Base-by-base conservation (phyloP, 1,140 invertebrate genomes). In the Polyergus mexicanus region DNA sequence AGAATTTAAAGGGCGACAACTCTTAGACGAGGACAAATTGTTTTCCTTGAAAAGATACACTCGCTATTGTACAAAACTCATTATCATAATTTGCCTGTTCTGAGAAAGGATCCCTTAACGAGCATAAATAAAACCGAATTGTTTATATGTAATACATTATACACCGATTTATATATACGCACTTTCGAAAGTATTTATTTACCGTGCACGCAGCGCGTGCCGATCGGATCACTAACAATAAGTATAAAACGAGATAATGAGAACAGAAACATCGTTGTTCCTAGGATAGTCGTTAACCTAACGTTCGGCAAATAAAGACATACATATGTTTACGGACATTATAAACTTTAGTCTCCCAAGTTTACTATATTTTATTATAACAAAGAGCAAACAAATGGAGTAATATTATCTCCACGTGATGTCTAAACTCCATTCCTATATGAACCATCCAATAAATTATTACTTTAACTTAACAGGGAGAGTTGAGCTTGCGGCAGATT, bases 161-260 rank as follows among this genome's bases (percentile, higher is more conserved):
- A 90, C 80, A 90, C 89, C 88, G 62, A 90, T 90, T 90, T 90
- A 86, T 90, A 90, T 90, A 86, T 90, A 90, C 72, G 77, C 89
- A 88, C 88, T 90, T 90, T 90, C 77, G 86, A 90, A 90, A 90
- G 83, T 90, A 90, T 86, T 88, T 88, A 88, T 90, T 90, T 88
- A 84, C 28, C 71, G 62, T 83, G 58, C 86, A 90, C 81, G 88
- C 88, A 60, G 89, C 72, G 72, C 86, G 83, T 88, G 83, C 62
- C 71, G 66, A 63, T 90, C 72, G 81, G 65, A 90, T 81, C 78
- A 85, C 22, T 80, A 65, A 25, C 6, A 63, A 63, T 28, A 87
- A 72, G n/a, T 84, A 68, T 86, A 88, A 84, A 78, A 62, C 65
- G 35, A 85, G 38, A 86, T 38, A 75, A 44, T 13, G 58, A 75